Evolutionary conservation across 2,888 invertebrate genomes (phyloP), one percentile per base, ranked within the genome.

Genomic region (Lasioglossum figueresi): DNA sequence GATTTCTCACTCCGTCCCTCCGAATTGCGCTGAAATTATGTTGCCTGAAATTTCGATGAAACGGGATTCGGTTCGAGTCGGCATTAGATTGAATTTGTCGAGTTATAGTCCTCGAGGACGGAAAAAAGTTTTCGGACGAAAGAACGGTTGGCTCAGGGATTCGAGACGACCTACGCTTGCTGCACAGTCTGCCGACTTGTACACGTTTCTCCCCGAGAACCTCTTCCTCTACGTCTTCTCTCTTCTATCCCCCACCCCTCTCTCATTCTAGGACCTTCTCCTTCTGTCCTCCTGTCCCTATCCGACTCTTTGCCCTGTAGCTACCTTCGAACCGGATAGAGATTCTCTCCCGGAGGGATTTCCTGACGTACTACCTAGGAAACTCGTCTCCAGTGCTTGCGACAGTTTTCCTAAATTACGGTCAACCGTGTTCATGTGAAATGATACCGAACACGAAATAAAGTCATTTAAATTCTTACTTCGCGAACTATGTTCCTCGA

Each of bases 1-100:
- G 83, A 78, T 81, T 86, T 80, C 85, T 81, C 84, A 27, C 81
- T 79, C 82, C 83, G 83, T 86, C 83, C 59, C n/a, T 56, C 70
- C 85, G 76, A 88, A 76, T 87, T 83, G 84, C 52, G 74, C 66
- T 83, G 88, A 91, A 93, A 93, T 93, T 92, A 93, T 91, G 93
- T 91, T 91, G 91, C 90, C 91, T 90, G 91, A 92, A 93, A 94
- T 94, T 93, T 93, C 93, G 93, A 92, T 93, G 92, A 93, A 93
- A 92, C 91, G 88, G 89, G 90, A 93, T 92, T 92, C 90, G 89
- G 90, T 88, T 88, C 89, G 91, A 88, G 86, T 91, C 83, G 89
- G 88, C 91, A 92, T 93, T 92, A 91, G 91, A 93, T 92, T 92
- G 91, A 93, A 93, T 93, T 93, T 93, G 89, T 87, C 90, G 91